Percentiles rank a stretch among this genome's conserved stretches.
These are phyloP conservation scores for Caenorhabditis sinica DNA, from an alignment of 2,888 invertebrate genomes.

Conservation along the genomic window DNA sequence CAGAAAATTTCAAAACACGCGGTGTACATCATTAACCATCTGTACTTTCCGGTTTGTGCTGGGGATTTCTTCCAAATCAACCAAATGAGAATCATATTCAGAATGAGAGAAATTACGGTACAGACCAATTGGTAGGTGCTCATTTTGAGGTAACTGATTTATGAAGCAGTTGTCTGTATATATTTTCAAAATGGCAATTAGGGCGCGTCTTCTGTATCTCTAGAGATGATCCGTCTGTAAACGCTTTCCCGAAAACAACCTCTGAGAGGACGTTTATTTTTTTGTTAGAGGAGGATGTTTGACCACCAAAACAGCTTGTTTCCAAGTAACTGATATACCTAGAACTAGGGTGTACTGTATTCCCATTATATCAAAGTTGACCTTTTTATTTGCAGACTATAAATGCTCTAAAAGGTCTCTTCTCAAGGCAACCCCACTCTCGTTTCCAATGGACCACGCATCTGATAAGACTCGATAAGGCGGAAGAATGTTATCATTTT, in stretches of 20 bases:
- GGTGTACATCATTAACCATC: constrained; percentile 44
- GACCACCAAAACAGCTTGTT: background rate
- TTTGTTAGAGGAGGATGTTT: background rate
- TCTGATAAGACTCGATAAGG: background rate
- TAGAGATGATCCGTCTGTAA: background rate
- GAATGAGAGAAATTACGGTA: constrained; percentile 14
- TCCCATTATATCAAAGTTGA: background rate
- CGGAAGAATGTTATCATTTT: constrained; percentile 7
- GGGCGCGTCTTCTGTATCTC: background rate
- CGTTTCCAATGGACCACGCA: background rate
- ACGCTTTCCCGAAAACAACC: background rate
- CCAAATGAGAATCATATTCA: constrained; percentile 13
- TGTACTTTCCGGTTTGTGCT: constrained; percentile 30
- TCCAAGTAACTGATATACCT: background rate
- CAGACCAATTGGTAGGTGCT: constrained; percentile 25
- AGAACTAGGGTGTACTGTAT: background rate
- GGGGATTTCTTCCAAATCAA: constrained; percentile 26
- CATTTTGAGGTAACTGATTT: background rate
- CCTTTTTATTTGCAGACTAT: background rate
- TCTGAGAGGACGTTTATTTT: background rate
- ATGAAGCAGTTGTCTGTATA: background rate
- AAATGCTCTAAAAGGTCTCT: no score
- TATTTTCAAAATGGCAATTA: background rate
- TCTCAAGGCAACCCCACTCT: no score
- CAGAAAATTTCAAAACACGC: constrained; percentile 27